Conservation (phyloP, 1,140 invertebrate species). For the Drosophila sp. region DNA sequence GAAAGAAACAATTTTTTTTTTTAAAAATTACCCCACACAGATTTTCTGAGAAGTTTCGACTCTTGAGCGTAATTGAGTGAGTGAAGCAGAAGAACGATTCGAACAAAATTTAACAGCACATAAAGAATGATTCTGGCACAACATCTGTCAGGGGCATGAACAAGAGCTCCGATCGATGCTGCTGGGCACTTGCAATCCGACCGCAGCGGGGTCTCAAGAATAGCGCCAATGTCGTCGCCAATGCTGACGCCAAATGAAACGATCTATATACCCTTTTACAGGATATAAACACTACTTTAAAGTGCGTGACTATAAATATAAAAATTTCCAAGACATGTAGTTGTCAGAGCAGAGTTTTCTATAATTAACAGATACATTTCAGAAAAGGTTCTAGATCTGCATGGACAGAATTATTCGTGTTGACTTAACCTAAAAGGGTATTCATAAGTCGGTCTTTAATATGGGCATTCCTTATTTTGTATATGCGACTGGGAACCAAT, state of each 20-base stretch:
- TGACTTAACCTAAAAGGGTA: slow-evolving; percentile 2
- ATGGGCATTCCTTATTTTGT: not conserved
- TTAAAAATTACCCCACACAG: slow-evolving; percentile 62
- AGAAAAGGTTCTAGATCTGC: too few species aligned
- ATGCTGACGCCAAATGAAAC: slow-evolving; percentile 42
- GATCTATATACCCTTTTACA: slow-evolving; percentile 8
- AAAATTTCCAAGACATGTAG: too few species aligned
- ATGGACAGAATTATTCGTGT: too few species aligned
- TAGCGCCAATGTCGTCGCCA: slow-evolving; percentile 53
- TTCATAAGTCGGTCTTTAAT: not conserved
- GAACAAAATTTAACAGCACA: slow-evolving; percentile 62
- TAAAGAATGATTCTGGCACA: slow-evolving; percentile 45
- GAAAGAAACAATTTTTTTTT: not conserved
- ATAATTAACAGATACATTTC: too few species aligned
- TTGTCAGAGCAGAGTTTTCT: too few species aligned
- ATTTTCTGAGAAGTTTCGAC: slow-evolving; percentile 49
- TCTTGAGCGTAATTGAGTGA: slow-evolving; percentile 54
- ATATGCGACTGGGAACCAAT: slow-evolving; percentile 15
- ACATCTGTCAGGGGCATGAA: slow-evolving; percentile 45
- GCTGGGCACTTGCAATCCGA: slow-evolving; percentile 35
- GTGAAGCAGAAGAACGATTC: slow-evolving; percentile 39
- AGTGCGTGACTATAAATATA: not conserved
- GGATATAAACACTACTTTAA: slow-evolving; percentile 2
- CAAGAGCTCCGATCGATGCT: slow-evolving; percentile 21
- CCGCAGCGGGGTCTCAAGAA: slow-evolving; percentile 49